Evolutionary conservation across 2,888 invertebrate species (phyloP), one percentile per base, ranked within the genome.

Genomic region (Sinopyrophorus schimmeli): DNA sequence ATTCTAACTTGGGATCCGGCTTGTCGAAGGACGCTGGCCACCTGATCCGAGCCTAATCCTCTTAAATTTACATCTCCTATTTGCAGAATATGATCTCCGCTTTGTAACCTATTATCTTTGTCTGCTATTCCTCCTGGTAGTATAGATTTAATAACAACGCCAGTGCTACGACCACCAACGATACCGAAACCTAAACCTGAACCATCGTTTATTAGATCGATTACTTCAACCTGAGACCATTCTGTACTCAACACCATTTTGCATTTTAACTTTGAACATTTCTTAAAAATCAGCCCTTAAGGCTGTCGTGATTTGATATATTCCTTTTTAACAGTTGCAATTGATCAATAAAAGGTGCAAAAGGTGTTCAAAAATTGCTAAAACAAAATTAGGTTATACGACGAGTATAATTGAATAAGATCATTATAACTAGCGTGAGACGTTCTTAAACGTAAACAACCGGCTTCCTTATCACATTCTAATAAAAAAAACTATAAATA

Each of bases 201-300:
- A 62, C 96, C 97, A 81, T 98, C 97, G 76, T 98, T 98, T 63
- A 89, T 83, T 66, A 99, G 83, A 77, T 98, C 97, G 75, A 99
- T 94, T 68, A 96, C 92, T 85, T 99, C 98, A 74, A 99, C 94
- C 39, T 98, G 97, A 66, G 95, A 95, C 96, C 96, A 98, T 82
- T 98, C 98, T 74, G 97, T 97, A 77, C 92, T 96, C 78, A 98
- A 83, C 84, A 84, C 84, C 84, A 84, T 84, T 62, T 64, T 65
- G 56, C 47, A 53, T 43, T 52, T 28, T 56, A 44, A 51, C 40
- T 50, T 52, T 47, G 42, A 17, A 49, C 49, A 49, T 49, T 40
- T 49, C 43, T 43, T 34, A 24, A 34, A 7, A 28, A 38, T 32
- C 40, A 21, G 17, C 39, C 38, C 27, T 20, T 16, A 26, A 35